Conservation (phyloP, 2,113 vertebrate genomes). For the Paraplagusia blochii region DNA sequence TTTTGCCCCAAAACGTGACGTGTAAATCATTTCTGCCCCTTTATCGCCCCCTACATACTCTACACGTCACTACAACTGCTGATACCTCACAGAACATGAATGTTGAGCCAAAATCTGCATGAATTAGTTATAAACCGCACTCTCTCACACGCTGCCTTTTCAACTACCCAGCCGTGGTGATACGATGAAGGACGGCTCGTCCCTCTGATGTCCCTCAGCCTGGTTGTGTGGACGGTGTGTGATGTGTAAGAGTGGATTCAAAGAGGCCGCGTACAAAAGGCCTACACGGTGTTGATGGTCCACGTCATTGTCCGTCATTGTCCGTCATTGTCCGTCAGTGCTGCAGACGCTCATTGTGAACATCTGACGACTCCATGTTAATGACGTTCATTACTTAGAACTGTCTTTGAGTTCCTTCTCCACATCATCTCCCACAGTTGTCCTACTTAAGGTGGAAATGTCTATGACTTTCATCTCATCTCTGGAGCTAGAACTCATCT, state of each 20-base stretch:
- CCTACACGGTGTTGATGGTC: slow-evolving; percentile 48
- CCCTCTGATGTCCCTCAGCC: slow-evolving; percentile 35
- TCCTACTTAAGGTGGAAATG: background rate
- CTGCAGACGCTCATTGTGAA: slow-evolving; percentile 23
- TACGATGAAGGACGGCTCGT: slow-evolving; percentile 26
- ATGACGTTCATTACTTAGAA: slow-evolving; percentile 30
- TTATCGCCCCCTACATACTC: background rate
- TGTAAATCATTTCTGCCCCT: too few species aligned
- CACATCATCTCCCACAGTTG: background rate
- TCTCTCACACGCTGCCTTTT: slow-evolving; percentile 11
- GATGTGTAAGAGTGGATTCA: slow-evolving; percentile 25
- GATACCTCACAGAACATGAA: too few species aligned
- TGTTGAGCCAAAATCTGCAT: too few species aligned
- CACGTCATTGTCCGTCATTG: slow-evolving; percentile 39
- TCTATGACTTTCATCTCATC: background rate
- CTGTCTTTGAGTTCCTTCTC: slow-evolving; percentile 2
- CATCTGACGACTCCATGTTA: slow-evolving; percentile 19
- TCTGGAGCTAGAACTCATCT: background rate
- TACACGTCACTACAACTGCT: background rate
- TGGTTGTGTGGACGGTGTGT: slow-evolving; percentile 5
- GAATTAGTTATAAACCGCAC: background rate
- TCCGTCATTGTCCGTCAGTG: background rate
- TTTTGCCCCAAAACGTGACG: too few species aligned
- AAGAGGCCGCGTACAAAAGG: slow-evolving; percentile 42
- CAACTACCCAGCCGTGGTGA: slow-evolving; percentile 30